Percentiles rank a stretch among this genome's conserved stretches.
phyloP scores from a whole-genome alignment of 2,797 vertebrate genomes.

The Sarcophilus harrisii region DNA sequence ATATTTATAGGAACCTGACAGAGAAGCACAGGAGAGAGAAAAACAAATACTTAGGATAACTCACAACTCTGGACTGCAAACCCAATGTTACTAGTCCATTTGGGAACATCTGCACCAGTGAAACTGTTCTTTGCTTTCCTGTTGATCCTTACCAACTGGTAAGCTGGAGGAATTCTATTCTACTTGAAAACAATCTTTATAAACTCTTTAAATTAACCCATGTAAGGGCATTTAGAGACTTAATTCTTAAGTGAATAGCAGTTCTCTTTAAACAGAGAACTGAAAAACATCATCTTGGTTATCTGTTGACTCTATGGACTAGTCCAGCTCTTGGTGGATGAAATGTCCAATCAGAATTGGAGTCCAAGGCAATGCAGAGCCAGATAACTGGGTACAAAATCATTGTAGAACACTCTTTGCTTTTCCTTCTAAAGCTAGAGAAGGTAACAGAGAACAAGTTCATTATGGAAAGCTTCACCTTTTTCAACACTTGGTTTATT shows the following conservation, averaged over 20 bases:
- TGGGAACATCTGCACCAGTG: not conserved
- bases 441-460: no score
- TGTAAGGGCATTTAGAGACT: not conserved
- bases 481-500: no score
- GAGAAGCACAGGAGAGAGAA: not conserved
- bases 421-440: no score
- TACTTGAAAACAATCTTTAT: not conserved
- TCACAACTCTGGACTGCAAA: not conserved
- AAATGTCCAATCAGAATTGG: no score
- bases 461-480: no score
- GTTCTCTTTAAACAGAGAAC: not conserved
- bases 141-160: not conserved
- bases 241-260: not conserved
- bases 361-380: no score
- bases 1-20: not conserved
- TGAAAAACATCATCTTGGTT: not conserved
- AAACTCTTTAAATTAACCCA: not conserved
- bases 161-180: not conserved
- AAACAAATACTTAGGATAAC: not conserved
- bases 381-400: no score
- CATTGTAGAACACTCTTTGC: no score
- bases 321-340: no score
- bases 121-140: not conserved
- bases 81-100: not conserved
- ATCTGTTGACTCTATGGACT: no score